These are phyloP conservation scores for Pelagia noctiluca DNA, from an alignment of 30 jellyfish, hydroid and myxozoan genomes.

Conservation along the genomic window DNA sequence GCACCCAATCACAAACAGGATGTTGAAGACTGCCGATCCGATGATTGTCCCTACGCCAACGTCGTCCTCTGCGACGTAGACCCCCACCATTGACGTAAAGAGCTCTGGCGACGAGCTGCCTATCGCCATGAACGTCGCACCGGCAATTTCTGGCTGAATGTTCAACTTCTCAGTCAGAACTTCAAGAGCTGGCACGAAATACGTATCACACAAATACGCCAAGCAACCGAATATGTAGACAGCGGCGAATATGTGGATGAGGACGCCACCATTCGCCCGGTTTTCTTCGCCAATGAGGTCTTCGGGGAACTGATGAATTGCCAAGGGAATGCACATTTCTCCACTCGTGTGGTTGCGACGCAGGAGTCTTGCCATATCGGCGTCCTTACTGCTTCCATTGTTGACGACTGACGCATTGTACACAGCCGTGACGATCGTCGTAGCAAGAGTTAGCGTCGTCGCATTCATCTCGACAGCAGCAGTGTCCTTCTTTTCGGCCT, in stretches of 20 bases:
- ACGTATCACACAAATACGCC: constrained; percentile 91
- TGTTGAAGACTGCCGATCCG: constrained; percentile 86
- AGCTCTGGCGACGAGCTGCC: constrained; percentile 98
- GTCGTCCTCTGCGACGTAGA: constrained; percentile 81
- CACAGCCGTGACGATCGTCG: neutral
- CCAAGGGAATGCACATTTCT: constrained; percentile 73
- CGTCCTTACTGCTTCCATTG: constrained; percentile 9
- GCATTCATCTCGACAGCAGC: no score
- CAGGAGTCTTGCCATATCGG: constrained; percentile 24
- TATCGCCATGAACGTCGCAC: constrained; percentile 99
- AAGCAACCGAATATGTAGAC: constrained; percentile 83
- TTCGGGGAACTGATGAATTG: constrained; percentile 89
- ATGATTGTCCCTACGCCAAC: constrained; percentile 86
- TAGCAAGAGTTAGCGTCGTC: no score
- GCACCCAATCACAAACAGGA: constrained; percentile 78
- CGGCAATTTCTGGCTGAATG: constrained; percentile 95
- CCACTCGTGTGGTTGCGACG: constrained; percentile 36
- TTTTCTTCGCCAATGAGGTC: constrained; percentile 75
- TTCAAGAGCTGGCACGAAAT: constrained; percentile 95
- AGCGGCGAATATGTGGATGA: constrained; percentile 84
- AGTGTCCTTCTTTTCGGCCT: no score
- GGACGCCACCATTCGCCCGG: constrained; percentile 74
- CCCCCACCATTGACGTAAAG: constrained; percentile 91
- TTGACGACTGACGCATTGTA: neutral
- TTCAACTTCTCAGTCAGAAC: constrained; percentile 75